These are phyloP conservation scores for Bombus ignitus DNA, from an alignment of 1,140 invertebrate genomes.

Conservation along the genomic window DNA sequence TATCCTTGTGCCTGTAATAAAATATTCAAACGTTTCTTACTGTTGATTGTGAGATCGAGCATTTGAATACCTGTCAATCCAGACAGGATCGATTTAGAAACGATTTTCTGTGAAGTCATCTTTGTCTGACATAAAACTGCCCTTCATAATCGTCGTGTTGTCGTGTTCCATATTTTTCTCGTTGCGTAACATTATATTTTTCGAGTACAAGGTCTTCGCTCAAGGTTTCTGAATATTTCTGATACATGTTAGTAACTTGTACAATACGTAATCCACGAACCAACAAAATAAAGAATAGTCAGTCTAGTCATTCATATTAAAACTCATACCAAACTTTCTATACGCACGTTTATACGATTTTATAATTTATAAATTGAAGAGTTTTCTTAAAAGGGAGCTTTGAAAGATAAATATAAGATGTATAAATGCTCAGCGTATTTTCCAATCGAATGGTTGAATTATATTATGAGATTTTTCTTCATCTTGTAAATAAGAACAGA, in stretches of 20 bases:
- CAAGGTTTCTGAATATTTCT: neutral
- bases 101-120: too few relatives aligned
- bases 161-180: neutral
- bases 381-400: too few relatives aligned
- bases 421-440: too few relatives aligned
- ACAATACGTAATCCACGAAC: neutral
- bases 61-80: neutral
- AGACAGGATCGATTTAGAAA: neutral
- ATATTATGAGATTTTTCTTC: too few relatives aligned
- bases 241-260: neutral
- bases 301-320: too few relatives aligned
- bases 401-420: too few relatives aligned
- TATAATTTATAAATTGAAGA: too few relatives aligned
- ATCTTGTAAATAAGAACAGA: too few relatives aligned
- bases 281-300: neutral
- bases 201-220: neutral
- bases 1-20: neutral
- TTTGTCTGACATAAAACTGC: neutral
- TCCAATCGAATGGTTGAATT: too few relatives aligned
- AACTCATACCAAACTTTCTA: too few relatives aligned
- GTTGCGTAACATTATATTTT: neutral
- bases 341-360: too few relatives aligned
- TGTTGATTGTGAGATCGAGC: neutral
- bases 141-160: neutral
- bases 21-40: conserved; percentile 31